Evolutionary conservation across 2,797 vertebrate species (phyloP), one percentile per base, ranked within the genome.

Genomic region (Clarias platycephalus): DNA sequence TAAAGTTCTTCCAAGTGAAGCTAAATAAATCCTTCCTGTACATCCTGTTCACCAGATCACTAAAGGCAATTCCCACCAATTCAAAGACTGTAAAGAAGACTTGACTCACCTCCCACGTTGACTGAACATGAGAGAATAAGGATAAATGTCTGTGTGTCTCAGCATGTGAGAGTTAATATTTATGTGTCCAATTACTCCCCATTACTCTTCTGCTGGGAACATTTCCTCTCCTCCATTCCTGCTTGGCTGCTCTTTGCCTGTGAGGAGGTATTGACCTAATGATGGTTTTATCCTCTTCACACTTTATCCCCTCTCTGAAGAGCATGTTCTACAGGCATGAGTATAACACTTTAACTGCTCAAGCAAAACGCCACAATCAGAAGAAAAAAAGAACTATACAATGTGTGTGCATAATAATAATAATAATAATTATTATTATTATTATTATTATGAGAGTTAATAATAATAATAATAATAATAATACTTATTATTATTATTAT

Each of bases 171-270:
- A 58, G 28, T 58, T 76, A 83, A 86, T 88, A 89, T 88, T 89
- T 88, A 89, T 88, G 86, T 62, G 84, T 80, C 82, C 83, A 89
- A 89, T 89, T 88, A 89, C 82, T 87, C 80, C 81, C 82, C 68
- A 66, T 84, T 87, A 72, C 79, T 87, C 82, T 85, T 77, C 68
- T 82, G 83, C 76, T 58, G 49, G 83, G 83, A 84, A 62, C 81
- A 85, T 67, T 88, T 89, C 87, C 87, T 89, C 55, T 84, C 81
- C 88, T 87, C 80, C 84, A 83, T 79, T 89, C 71, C 58, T 82
- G 74, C 84, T 83, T 87, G 84, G 67, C 80, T 34, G 80, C 68
- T 71, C 40, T n/a, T 84, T 70, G 55, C 67, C 79, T 62, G 67
- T 68, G 80, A 86, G 77, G 80, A 80, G 80, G 88, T 85, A 71